Conservation (phyloP, 2,113 vertebrate species). For the Daboia siamensis region DNA sequence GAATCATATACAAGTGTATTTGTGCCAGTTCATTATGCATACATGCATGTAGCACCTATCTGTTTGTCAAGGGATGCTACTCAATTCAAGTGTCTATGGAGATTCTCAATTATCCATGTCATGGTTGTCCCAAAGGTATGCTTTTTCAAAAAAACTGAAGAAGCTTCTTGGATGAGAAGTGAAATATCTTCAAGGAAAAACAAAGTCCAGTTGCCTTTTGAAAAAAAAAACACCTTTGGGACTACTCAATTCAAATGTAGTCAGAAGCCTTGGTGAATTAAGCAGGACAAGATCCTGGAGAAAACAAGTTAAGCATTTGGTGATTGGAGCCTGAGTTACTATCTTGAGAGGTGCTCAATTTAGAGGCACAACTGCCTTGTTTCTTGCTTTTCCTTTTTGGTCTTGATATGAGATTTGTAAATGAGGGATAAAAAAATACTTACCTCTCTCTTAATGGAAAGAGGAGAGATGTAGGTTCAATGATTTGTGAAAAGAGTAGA, state of each 20-base stretch:
- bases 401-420: not conserved
- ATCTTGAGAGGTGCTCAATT: constrained; percentile 12
- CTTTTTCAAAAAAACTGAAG: not conserved
- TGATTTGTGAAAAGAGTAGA: not conserved
- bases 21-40: not conserved
- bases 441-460: constrained; percentile 7
- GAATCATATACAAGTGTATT: not conserved
- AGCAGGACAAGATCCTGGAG: not conserved
- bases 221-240: not conserved
- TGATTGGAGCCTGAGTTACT: constrained; percentile 26
- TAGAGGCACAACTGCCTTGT: constrained; percentile 2
- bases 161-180: not conserved
- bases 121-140: not conserved
- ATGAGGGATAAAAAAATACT: not conserved
- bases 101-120: not conserved
- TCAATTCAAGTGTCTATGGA: not conserved
- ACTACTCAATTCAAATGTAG: not conserved
- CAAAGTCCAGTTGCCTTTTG: not conserved
- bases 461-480: not conserved
- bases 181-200: not conserved
- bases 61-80: not conserved
- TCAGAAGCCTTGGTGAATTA: not conserved
- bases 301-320: not conserved
- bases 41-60: not conserved
- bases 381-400: not conserved